Evolutionary conservation across 2,113 vertebrate genomes (phyloP), one percentile per base, ranked within the genome.

Genomic region (Paedocypris sp.): DNA sequence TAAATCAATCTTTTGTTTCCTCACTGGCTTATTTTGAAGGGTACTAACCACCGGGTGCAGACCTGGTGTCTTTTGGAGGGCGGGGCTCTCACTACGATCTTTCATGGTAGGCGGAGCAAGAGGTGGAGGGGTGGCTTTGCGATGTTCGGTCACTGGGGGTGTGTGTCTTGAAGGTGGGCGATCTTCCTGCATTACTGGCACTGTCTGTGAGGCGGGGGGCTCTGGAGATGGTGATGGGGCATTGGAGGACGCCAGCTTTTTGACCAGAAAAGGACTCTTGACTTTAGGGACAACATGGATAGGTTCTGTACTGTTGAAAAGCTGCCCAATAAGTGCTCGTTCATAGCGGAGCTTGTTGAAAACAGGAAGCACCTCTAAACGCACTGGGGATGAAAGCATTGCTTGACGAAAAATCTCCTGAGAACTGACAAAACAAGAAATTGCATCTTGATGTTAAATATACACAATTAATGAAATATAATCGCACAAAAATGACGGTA

Each of bases 401-500:
- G 91, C 91, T 69, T 92, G 89, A 2, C 90, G 88, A 63, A 98
- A 98, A 6, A 92, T 78, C 10, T 95, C 93, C 69, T 97, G 93
- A 18, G 94, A 89, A 75, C 94, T 98, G 38, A 7, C 28, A 45
- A 39, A 16, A 8, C 7, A 45, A 25, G n/a, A 58, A 23, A 2
- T 47, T 47, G 6, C 13, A 31, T 32, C 47, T 11, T 6, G 12
- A 3, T 20, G 6, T 15, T 19, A 11, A 20, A 42, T 8, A 41
- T 19, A 41, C 6, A 18, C 15, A 41, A 19, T 19, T 20, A 42
- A 19, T 10, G 38, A 18, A 20, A 42, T 13, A 20, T 20, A n/a
- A n/a, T n/a, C n/a, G n/a, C n/a, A n/a, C n/a, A n/a, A n/a, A n/a
- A n/a, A n/a, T n/a, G n/a, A n/a, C n/a, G n/a, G n/a, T n/a, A n/a